Base-by-base conservation (phyloP, 2,888 invertebrate species). In the Troides oblongomaculatus region DNA sequence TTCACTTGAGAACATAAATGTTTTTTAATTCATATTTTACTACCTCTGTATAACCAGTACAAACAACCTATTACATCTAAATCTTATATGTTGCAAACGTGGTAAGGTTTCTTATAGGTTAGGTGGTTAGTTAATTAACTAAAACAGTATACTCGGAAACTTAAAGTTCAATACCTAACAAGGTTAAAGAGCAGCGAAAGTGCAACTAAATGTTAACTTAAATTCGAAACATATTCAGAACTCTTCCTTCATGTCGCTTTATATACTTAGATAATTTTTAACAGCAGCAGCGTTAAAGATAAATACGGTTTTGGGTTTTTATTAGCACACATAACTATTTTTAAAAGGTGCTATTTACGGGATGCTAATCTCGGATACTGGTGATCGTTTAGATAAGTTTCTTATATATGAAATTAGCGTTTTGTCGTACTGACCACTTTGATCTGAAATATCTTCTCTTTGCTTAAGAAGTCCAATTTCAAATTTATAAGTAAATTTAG, bases 151-250 rank as follows among this genome's bases (percentile, higher is more conserved):
- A 39, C 25, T 63, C 36, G 66, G 59, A n/a, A 30, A 66, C 66
- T 64, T 70, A 70, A 70, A 70, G 66, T 70, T 70, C 70, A 66
- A 17, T 64, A 64, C 68, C 59, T 46, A 70, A 70, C 66, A 66
- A 62, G 70, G 63, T 67, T 64, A 70, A 56, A 64, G 60, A 64
- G 56, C 64, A 61, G 64, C 46, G 67, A 70, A 70, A 64, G 64
- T 67, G 46, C 56, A 63, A 62, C 65, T 63, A 67, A 70, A 70
- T 70, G 70, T 63, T 70, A 67, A 70, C 66, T 64, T 36, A 57
- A 57, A 64, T 53, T 43, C 66, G 66, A 64, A 66, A 66, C 62
- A 56, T 63, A 63, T 64, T 70, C 62, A 66, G 46, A 61, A 61
- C 56, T 67, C 67, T 67, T 70, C 66, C 66, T 70, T 21, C 36